Evolutionary conservation across 2,888 invertebrate genomes (phyloP), one percentile per base, ranked within the genome.

Genomic region (Lasioglossum leucozonium): DNA sequence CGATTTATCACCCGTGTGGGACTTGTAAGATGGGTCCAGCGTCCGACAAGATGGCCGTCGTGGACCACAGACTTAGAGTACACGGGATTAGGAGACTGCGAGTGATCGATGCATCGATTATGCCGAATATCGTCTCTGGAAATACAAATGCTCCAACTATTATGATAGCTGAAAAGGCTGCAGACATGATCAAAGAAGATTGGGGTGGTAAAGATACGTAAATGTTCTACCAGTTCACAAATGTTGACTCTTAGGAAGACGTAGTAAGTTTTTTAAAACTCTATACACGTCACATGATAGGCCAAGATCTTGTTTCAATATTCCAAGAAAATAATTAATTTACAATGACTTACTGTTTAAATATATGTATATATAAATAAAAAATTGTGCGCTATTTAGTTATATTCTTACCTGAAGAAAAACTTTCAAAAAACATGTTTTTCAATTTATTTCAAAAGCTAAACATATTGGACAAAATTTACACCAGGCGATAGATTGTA

Each of bases 81-180:
- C 96, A 97, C 88, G 98, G 98, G 0, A 95, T 98, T 0, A 94
- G 95, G 22, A 96, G 96, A 10, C 95, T 98, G 10, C 95, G 98
- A 47, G 97, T 98, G 0, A 96, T 98, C 4, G 98, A 98, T 93
- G 97, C 97, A 0, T 98, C 98, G 88, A 96, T 98, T 34, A 98
- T 98, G 97, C 98, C 98, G 0, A 96, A 95, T 2, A 97, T 98
- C 78, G 96, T 97, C 0, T 97, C 96, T 51, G 98, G 98, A 0
- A 98, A 98, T 92, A 98, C 98, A 0, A 98, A 98, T 91, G 98
- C 97, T 0, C 98, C 98, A 0, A 96, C 96, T 1, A 97, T 98
- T 71, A 98, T 98, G 98, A 97, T 98, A 69, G 98, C 97, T 0
- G 98, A 98, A 93, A 98, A 97, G 92, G 98, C 97, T 1, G 96